Conservation (phyloP, 2,888 invertebrate species). For the Philonicus albiceps region DNA sequence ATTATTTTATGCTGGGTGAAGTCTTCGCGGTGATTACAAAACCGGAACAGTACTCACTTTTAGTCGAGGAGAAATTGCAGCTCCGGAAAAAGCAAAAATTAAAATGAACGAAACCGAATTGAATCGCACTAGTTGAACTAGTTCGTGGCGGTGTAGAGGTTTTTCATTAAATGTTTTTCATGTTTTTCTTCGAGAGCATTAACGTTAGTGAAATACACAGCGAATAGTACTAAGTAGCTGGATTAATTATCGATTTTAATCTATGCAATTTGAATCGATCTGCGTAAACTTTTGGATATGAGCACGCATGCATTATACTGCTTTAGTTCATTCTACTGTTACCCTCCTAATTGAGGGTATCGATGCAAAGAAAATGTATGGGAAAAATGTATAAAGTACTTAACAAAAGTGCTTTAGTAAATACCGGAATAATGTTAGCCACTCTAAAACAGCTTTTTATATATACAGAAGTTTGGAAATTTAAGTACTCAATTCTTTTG, state of each 20-base stretch:
- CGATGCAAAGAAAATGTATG: neutral
- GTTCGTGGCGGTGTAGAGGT: neutral
- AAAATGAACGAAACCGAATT: neutral
- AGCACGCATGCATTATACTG: neutral
- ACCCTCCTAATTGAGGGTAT: neutral
- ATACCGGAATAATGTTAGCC: too few species aligned
- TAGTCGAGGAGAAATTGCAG: neutral
- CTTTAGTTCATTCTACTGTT: neutral
- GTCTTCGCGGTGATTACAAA: slow-evolving; percentile 1
- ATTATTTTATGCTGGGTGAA: slow-evolving; percentile 28
- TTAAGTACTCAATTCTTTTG: too few species aligned
- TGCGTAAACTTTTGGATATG: neutral
- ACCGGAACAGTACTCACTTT: slow-evolving; percentile 12
- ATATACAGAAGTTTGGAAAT: too few species aligned
- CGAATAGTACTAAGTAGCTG: neutral
- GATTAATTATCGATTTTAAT: neutral
- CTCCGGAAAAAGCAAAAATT: neutral
- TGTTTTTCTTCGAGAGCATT: neutral
- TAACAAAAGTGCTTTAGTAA: neutral
- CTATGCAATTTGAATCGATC: neutral
- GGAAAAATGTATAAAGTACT: neutral
- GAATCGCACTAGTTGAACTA: neutral
- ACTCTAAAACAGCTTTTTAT: too few species aligned
- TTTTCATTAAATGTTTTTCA: neutral
- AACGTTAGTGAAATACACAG: neutral